Conservation (phyloP, 2,797 vertebrate species). For the Dermochelys coriacea region DNA sequence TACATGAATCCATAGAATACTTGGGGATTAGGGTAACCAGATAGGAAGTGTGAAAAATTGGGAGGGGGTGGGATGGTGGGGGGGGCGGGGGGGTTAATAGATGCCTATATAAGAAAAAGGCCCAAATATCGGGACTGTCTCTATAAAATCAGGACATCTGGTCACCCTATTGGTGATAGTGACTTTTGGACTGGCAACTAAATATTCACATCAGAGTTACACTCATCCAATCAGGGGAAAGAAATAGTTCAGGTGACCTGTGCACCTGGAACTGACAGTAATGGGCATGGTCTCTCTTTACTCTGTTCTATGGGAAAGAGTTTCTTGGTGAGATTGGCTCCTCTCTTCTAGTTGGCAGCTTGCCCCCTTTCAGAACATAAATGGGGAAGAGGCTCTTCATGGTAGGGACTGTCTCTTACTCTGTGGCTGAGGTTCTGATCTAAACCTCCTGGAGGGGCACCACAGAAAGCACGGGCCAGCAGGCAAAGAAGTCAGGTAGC, state of each 20-base stretch:
- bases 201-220: rapidly evolving
- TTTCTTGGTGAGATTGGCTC: background rate
- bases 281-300: background rate
- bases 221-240: background rate
- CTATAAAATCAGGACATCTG: too few species aligned
- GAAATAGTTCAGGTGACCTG: rapidly evolving
- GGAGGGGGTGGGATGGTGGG: too few species aligned
- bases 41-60: too few species aligned
- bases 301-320: background rate
- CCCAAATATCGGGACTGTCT: too few species aligned
- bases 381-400: background rate
- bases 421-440: background rate
- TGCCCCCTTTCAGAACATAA: background rate
- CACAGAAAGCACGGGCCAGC: background rate
- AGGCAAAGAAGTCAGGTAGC: too few species aligned
- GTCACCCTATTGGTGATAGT: background rate
- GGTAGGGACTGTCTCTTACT: background rate
- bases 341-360: background rate
- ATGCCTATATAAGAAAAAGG: too few species aligned
- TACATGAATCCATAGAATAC: background rate
- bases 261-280: background rate
- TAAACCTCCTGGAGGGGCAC: background rate
- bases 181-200: background rate
- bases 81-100: too few species aligned
- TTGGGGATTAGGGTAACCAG: too few species aligned